Evolutionary conservation across 92 coral and sea anemone genomes (phyloP).

Genomic region (Epizoanthus scotinus): DNA sequence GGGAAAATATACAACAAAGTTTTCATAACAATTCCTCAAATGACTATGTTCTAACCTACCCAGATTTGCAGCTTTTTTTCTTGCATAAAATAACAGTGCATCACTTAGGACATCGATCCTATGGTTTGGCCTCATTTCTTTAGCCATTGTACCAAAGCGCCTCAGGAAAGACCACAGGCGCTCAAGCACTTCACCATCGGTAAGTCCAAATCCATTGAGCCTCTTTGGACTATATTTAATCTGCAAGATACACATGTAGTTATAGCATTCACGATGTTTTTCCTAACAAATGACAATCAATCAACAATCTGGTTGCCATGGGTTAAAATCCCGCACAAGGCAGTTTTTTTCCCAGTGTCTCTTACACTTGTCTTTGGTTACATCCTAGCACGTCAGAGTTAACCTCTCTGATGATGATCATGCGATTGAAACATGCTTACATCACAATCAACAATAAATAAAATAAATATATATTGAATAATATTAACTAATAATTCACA

Average conservation of each 20-base stretch:
- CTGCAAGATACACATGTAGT: background rate
- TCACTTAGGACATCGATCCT: constrained; percentile 37
- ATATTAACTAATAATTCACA: too few species aligned
- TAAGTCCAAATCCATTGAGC: constrained; percentile 29
- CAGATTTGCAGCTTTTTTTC: background rate
- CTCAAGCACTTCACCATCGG: constrained; percentile 42
- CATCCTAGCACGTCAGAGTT: too few species aligned
- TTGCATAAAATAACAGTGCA: constrained; percentile 17
- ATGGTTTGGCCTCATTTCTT: constrained; percentile 45
- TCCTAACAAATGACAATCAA: too few species aligned
- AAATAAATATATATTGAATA: too few species aligned
- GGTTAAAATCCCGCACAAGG: too few species aligned
- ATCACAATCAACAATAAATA: too few species aligned
- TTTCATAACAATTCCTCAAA: background rate
- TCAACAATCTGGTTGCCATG: too few species aligned
- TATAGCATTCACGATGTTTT: too few species aligned
- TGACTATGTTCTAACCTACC: background rate
- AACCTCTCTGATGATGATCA: too few species aligned
- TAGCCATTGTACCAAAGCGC: constrained; percentile 42
- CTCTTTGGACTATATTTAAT: constrained; percentile 44
- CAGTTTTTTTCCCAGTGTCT: too few species aligned
- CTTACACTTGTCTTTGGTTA: too few species aligned
- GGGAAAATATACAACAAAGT: background rate
- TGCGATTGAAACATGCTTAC: too few species aligned
- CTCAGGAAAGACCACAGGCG: constrained; percentile 32